Conservation (phyloP, 2,113 vertebrate genomes). For the Stomatorhinus ivindoensis region DNA sequence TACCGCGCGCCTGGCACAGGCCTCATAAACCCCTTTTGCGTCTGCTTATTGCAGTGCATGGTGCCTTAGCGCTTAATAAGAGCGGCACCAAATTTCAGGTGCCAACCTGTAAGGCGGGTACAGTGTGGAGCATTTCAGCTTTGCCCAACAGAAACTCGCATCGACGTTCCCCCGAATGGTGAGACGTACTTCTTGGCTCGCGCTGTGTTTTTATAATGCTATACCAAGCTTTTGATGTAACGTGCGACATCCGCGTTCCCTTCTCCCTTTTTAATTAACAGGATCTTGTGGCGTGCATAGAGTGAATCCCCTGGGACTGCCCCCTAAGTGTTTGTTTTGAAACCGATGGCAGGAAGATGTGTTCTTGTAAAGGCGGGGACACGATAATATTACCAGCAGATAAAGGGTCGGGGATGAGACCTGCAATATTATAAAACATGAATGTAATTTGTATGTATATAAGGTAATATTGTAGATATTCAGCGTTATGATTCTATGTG, state of each 20-base stretch:
- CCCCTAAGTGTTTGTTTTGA: slow-evolving; percentile 15
- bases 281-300: background rate
- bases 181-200: background rate
- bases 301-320: background rate
- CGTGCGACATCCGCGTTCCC: background rate
- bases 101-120: background rate
- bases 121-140: background rate
- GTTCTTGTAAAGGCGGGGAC: background rate
- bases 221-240: background rate
- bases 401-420: background rate
- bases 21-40: background rate
- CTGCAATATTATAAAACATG: background rate
- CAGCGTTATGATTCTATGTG: background rate
- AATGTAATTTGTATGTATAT: background rate
- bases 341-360: background rate
- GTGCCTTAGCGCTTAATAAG: background rate
- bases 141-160: background rate
- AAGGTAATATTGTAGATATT: background rate
- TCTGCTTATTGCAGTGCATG: background rate
- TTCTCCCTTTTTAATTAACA: slow-evolving; percentile 12
- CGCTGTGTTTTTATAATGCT: background rate
- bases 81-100: background rate
- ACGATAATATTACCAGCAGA: background rate
- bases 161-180: background rate
- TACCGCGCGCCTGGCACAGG: background rate